phyloP scores from a whole-genome alignment of 2,797 vertebrate genomes.

The Discoglossus pictus region DNA sequence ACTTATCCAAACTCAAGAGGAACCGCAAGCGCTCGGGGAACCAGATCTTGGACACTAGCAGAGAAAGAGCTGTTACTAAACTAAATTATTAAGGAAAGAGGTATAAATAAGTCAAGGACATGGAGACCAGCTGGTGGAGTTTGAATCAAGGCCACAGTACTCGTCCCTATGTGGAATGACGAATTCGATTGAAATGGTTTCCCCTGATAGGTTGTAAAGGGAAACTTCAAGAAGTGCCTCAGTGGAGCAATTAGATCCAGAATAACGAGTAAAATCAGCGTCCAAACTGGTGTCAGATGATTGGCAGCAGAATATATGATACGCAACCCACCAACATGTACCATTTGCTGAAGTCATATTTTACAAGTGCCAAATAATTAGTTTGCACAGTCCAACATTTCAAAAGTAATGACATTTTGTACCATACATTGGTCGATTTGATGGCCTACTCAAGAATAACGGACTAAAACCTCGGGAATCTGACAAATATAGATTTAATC shows the following conservation, averaged over 20 bases:
- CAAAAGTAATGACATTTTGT: slow-evolving; percentile 18
- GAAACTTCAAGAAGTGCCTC: slow-evolving; percentile 64
- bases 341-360: not conserved
- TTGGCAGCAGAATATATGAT: slow-evolving; percentile 36
- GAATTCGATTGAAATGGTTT: slow-evolving; percentile 52
- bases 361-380: slow-evolving; percentile 59
- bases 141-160: slow-evolving; percentile 51
- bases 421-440: not conserved
- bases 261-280: slow-evolving; percentile 33
- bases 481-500: not conserved
- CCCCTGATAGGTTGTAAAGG: slow-evolving; percentile 50
- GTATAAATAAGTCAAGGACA: slow-evolving; percentile 6
- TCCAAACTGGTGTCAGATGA: slow-evolving; percentile 50
- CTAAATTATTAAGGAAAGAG: slow-evolving; percentile 78
- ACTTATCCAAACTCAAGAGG: slow-evolving; percentile 94
- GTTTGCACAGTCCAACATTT: slow-evolving; percentile 33
- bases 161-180: slow-evolving; percentile 51
- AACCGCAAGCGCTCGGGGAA: slow-evolving; percentile 90
- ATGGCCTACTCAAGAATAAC: too few relatives aligned
- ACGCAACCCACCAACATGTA: not conserved
- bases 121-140: slow-evolving; percentile 42
- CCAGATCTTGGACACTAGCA: slow-evolving; percentile 82
- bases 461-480: not conserved
- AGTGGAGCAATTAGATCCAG: slow-evolving; percentile 42
- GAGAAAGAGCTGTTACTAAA: slow-evolving; percentile 86